Percentiles rank a stretch among this genome's conserved stretches.
Conservation (phyloP, 2,797 vertebrate species). For the Linurgus olivaceus region DNA sequence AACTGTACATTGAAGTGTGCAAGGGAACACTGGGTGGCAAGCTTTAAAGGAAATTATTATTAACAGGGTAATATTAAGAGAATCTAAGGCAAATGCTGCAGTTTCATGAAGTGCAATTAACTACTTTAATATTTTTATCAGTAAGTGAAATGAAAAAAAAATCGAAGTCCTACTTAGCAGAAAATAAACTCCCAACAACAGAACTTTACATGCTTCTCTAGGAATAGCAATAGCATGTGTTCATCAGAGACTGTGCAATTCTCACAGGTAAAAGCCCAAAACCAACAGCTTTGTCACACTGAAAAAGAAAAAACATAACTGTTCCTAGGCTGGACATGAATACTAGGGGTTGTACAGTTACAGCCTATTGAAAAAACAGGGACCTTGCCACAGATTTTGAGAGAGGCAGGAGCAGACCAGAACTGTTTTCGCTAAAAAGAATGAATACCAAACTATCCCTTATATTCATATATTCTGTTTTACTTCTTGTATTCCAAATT, state of each 20-base stretch:
- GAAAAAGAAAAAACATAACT: neutral
- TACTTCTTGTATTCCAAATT: conserved; percentile 26
- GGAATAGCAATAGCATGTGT: neutral
- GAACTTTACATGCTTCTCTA: neutral
- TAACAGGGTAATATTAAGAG: neutral
- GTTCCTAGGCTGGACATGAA: neutral
- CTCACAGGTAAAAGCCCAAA: neutral
- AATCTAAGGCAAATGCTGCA: neutral
- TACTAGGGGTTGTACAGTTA: neutral
- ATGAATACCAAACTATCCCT: neutral
- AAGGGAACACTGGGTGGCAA: neutral
- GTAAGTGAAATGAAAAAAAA: neutral
- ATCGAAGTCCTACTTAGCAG: neutral
- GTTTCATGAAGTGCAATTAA: neutral
- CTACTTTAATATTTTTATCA: neutral
- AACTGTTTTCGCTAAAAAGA: neutral
- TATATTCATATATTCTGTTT: neutral
- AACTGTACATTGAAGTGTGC: neutral
- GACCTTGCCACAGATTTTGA: neutral
- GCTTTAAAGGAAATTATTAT: neutral
- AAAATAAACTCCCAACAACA: neutral
- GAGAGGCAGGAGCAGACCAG: neutral
- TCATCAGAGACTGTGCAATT: neutral
- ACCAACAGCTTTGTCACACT: neutral
- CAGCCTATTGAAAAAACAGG: neutral